Conservation (phyloP, 2,888 invertebrate genomes). For the Boloria selene region DNA sequence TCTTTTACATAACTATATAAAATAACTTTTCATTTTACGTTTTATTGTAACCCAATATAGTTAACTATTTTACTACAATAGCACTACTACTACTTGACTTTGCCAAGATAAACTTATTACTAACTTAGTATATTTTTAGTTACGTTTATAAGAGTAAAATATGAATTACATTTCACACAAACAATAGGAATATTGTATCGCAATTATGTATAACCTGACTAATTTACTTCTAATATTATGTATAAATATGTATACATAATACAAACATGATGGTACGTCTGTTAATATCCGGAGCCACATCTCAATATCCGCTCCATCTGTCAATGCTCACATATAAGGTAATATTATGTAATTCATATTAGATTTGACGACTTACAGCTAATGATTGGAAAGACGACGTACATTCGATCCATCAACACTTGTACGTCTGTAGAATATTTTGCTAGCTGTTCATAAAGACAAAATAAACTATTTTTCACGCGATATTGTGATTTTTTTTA, state of each 20-base stretch:
- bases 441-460: neutral
- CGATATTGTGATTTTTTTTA: too few species aligned
- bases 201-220: neutral
- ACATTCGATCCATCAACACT: neutral
- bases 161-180: too few species aligned
- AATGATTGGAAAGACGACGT: conserved; percentile 17
- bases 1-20: too few species aligned
- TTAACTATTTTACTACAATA: too few species aligned
- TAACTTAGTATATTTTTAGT: too few species aligned
- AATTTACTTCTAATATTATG: conserved; percentile 12
- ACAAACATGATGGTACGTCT: conserved; percentile 39
- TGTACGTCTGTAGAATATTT: neutral
- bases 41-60: too few species aligned
- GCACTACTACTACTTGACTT: too few species aligned
- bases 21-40: too few species aligned
- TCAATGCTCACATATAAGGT: conserved; percentile 42
- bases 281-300: conserved; percentile 63
- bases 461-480: too few species aligned
- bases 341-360: conserved; percentile 29
- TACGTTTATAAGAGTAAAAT: too few species aligned
- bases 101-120: too few species aligned
- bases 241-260: neutral
- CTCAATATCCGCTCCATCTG: conserved; percentile 67
- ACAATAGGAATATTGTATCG: neutral
- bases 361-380: conserved; percentile 23